Evolutionary conservation across 1,140 invertebrate species (phyloP).

Genomic region (Eupristina koningsbergeri): DNA sequence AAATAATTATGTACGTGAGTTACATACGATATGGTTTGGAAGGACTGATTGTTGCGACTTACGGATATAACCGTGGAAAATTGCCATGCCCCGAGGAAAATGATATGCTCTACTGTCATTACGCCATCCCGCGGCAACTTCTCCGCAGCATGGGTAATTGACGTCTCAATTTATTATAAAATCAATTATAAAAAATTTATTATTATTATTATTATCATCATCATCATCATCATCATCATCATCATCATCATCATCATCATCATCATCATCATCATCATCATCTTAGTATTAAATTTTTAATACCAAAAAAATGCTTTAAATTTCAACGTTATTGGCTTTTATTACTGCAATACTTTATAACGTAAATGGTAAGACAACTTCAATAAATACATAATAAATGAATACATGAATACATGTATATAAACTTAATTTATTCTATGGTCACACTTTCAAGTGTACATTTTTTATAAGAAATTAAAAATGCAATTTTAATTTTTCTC

Average conservation of each 20-base stretch:
- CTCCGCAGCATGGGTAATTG: constrained; percentile 74
- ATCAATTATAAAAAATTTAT: background rate
- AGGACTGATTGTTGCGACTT: constrained; percentile 84
- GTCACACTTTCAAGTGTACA: too few species aligned
- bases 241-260: too few species aligned
- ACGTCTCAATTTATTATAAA: background rate
- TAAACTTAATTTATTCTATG: too few species aligned
- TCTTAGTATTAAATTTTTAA: too few species aligned
- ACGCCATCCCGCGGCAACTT: constrained; percentile 77
- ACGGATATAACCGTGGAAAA: constrained; percentile 81
- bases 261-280: too few species aligned
- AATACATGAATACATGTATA: too few species aligned
- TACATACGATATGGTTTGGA: constrained; percentile 88
- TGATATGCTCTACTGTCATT: constrained; percentile 78
- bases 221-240: too few species aligned
- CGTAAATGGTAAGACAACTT: background rate
- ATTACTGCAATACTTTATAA: background rate
- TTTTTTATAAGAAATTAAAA: too few species aligned
- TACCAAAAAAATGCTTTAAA: too few species aligned
- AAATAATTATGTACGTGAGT: constrained; percentile 86
- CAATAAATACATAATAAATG: background rate
- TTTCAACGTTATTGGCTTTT: too few species aligned
- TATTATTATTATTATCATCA: background rate
- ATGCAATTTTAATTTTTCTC: too few species aligned
- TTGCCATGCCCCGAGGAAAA: constrained; percentile 78